Conservation (phyloP, 1,140 invertebrate genomes). For the Papilio polytes region DNA sequence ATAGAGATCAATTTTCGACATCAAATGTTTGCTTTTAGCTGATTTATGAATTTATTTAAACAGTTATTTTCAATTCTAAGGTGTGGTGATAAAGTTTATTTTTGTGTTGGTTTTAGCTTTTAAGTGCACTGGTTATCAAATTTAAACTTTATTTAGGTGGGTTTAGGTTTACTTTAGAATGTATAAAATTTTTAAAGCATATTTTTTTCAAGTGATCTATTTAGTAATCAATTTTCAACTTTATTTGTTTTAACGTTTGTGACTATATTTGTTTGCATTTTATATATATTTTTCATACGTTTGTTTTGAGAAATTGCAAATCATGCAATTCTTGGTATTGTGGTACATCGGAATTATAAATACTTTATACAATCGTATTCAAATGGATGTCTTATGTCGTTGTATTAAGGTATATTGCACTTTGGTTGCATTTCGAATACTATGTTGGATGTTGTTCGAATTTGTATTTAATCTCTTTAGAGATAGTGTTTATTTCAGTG, state of each 20-base stretch:
- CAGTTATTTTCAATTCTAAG: background rate
- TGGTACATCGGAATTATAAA: background rate
- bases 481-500: background rate
- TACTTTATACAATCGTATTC: slow-evolving; percentile 5
- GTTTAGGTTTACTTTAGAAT: background rate
- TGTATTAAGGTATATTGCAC: background rate
- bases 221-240: background rate
- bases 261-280: background rate
- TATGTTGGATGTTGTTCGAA: background rate
- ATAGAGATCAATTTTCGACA: background rate
- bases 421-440: slow-evolving; percentile 3
- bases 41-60: no score
- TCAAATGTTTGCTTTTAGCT: background rate
- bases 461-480: background rate
- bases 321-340: background rate
- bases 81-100: background rate
- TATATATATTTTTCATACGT: background rate
- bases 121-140: slow-evolving; percentile 2
- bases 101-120: background rate
- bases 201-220: background rate
- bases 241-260: background rate
- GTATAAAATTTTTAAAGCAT: background rate
- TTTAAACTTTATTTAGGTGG: background rate
- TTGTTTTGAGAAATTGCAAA: background rate
- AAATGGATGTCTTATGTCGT: background rate